Conservation (phyloP, 1,140 invertebrate species). For the Calephelis virginiensis region DNA sequence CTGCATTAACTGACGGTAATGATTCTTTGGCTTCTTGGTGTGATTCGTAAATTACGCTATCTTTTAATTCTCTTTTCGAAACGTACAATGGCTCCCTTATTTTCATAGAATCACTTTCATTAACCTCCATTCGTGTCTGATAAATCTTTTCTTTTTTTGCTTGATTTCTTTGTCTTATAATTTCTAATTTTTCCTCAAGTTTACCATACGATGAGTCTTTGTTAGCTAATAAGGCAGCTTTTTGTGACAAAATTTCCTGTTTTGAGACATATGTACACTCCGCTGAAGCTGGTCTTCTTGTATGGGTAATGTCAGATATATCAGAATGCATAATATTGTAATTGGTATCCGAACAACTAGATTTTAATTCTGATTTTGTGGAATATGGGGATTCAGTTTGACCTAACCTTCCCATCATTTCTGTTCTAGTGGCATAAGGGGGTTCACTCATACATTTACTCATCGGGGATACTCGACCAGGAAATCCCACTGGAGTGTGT, state of each 20-base stretch:
- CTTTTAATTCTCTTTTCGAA: slow-evolving; percentile 75
- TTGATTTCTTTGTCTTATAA: slow-evolving; percentile 76
- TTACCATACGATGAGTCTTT: slow-evolving; percentile 63
- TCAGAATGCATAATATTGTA: slow-evolving; percentile 47
- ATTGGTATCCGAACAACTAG: slow-evolving; percentile 61
- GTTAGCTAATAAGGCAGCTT: slow-evolving; percentile 66
- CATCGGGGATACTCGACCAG: slow-evolving; percentile 61
- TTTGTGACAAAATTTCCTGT: slow-evolving; percentile 77
- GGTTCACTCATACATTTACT: slow-evolving; percentile 73
- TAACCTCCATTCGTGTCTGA: slow-evolving; percentile 70
- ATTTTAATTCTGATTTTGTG: slow-evolving; percentile 60
- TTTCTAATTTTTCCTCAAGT: slow-evolving; percentile 73
- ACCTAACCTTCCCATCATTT: slow-evolving; percentile 64
- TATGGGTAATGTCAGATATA: slow-evolving; percentile 45
- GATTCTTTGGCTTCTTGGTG: slow-evolving; percentile 71
- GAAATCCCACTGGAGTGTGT: slow-evolving; percentile 61
- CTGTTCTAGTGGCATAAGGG: slow-evolving; percentile 63
- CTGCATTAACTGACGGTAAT: slow-evolving; percentile 36
- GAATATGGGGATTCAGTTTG: slow-evolving; percentile 63
- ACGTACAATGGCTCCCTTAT: slow-evolving; percentile 74
- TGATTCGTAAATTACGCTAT: slow-evolving; percentile 74
- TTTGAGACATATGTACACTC: slow-evolving; percentile 75
- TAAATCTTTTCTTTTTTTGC: slow-evolving; percentile 77
- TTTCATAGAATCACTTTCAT: slow-evolving; percentile 65
- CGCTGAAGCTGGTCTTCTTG: slow-evolving; percentile 59